Evolutionary conservation across 64 coral and sea anemone genomes (phyloP).

Genomic region (Pocillopora damicornis): DNA sequence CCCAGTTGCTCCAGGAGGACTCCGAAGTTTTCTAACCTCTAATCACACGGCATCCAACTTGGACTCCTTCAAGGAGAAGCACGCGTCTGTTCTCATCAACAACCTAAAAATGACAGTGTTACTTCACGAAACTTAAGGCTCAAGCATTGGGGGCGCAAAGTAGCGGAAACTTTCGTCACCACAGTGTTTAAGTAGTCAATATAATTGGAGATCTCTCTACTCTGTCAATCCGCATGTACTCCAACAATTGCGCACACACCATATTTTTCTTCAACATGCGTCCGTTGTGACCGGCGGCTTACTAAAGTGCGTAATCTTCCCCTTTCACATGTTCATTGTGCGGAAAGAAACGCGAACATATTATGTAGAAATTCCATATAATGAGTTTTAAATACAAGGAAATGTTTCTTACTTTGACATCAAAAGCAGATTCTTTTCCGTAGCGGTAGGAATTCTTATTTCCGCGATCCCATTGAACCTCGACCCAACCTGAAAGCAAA

Average conservation of each 20-base stretch:
- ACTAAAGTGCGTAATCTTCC: too few relatives aligned
- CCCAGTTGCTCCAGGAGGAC: neutral
- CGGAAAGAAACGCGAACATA: too few relatives aligned
- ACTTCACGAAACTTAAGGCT: neutral
- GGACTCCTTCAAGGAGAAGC: slow-evolving; percentile 13
- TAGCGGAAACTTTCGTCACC: too few relatives aligned
- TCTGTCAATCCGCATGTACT: too few relatives aligned
- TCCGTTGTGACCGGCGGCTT: too few relatives aligned
- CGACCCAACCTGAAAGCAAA: slow-evolving; percentile 62
- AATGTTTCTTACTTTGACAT: slow-evolving; percentile 53
- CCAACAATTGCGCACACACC: too few relatives aligned
- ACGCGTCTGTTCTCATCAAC: slow-evolving; percentile 44
- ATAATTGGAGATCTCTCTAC: too few relatives aligned
- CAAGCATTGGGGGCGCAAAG: neutral
- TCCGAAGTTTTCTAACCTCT: neutral
- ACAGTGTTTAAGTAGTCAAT: too few relatives aligned
- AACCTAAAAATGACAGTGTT: neutral
- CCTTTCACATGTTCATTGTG: too few relatives aligned
- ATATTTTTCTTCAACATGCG: too few relatives aligned
- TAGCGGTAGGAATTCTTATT: slow-evolving; percentile 71
- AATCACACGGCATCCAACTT: slow-evolving; percentile 36
- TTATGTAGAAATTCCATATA: too few relatives aligned
- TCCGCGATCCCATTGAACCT: slow-evolving; percentile 61
- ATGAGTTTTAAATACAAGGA: too few relatives aligned
- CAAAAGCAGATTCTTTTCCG: slow-evolving; percentile 75